Evolutionary conservation across 2,113 vertebrate species (phyloP).

Genomic region (Oryzias celebensis): DNA sequence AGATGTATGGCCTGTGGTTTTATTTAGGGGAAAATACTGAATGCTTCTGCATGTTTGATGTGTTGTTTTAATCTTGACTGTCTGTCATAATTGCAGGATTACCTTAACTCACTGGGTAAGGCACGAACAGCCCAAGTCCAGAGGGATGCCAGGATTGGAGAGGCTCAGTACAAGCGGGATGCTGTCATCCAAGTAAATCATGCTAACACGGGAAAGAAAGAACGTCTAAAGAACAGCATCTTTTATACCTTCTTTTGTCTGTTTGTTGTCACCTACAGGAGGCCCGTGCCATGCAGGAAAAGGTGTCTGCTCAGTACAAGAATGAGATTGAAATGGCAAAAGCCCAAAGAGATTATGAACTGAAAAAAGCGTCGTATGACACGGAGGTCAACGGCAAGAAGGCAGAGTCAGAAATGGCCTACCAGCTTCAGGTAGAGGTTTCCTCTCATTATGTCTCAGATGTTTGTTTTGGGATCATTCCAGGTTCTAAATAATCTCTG

Average conservation of each 20-base stretch:
- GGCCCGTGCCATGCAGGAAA: constrained; percentile 88
- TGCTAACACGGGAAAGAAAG: no score
- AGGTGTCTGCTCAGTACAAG: constrained; percentile 88
- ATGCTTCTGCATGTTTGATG: no score
- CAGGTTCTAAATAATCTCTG: neutral
- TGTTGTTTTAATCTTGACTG: neutral
- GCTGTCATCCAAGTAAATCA: constrained; percentile 83
- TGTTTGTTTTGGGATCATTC: neutral
- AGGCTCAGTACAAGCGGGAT: constrained; percentile 90
- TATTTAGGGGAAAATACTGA: no score
- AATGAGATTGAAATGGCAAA: constrained; percentile 96
- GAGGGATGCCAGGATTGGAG: constrained; percentile 88
- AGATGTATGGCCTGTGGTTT: no score
- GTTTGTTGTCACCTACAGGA: constrained; percentile 70
- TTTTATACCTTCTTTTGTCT: neutral
- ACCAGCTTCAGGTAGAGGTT: constrained; percentile 86
- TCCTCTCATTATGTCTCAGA: neutral
- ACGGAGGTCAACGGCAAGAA: constrained; percentile 89
- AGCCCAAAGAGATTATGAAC: constrained; percentile 88
- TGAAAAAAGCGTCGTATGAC: constrained; percentile 89
- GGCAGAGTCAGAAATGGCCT: constrained; percentile 90
- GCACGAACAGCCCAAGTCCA: constrained; percentile 92
- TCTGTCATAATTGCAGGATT: constrained; percentile 75
- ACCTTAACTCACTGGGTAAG: constrained; percentile 88
- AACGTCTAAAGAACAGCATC: neutral